Conservation (phyloP, 2,888 invertebrate genomes). For the Erpobdella octoculata region DNA sequence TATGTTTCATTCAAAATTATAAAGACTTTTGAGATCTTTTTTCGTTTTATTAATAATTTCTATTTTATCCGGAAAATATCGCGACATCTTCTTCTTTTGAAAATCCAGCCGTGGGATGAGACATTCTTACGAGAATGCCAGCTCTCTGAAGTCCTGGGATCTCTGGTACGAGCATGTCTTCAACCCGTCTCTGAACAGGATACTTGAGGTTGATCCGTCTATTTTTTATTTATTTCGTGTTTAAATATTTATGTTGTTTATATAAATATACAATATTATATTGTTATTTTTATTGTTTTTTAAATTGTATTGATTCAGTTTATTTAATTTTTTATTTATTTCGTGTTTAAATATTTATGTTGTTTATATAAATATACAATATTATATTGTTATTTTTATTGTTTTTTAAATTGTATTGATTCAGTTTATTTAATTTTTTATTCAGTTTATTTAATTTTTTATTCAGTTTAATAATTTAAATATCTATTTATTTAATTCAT, state of each 20-base stretch:
- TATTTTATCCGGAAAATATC: too few species aligned
- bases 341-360: too few species aligned
- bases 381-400: conserved; percentile 3
- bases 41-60: too few species aligned
- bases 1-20: too few species aligned
- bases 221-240: too few species aligned
- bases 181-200: neutral
- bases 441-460: too few species aligned
- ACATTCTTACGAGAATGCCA: conserved; percentile 12
- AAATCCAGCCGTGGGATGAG: neutral
- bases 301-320: neutral
- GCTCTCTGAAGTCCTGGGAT: conserved; percentile 12
- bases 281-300: conserved; percentile 7
- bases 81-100: neutral
- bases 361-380: neutral
- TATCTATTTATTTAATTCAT: neutral
- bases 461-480: neutral
- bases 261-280: neutral
- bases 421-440: too few species aligned
- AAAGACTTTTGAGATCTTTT: too few species aligned
- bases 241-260: too few species aligned
- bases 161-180: neutral
- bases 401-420: neutral
- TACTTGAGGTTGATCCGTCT: neutral
- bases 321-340: too few species aligned